Base-by-base conservation (phyloP, 2,113 vertebrate genomes). In the Calidris pugnax region DNA sequence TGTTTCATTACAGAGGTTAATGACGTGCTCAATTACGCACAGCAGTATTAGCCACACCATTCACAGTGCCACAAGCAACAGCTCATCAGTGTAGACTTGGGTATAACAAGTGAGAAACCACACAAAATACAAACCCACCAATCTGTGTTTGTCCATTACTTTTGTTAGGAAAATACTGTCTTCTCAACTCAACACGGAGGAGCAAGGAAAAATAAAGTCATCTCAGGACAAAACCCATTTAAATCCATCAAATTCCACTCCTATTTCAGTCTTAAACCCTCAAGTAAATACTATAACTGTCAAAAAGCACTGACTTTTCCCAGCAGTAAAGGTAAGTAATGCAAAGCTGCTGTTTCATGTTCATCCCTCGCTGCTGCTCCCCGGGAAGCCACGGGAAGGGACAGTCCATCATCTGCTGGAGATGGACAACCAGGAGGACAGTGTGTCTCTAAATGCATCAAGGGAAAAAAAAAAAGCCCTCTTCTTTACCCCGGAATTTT, bases 351-450 rank as follows among this genome's bases (percentile, higher is more conserved):
- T 4, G 50, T 9, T 50, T 8, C 28, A 39, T 9, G 15, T 10
- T 45, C 33, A 19, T 7, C 32, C 26, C 51, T 47, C 56, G 7
- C 30, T 15, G 33, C 62, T 23, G 20, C n/a, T 59, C 21, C 62
- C 63, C n/a, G n/a, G n/a, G n/a, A n/a, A n/a, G 66, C 69, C n/a
- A 23, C 4, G 16, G 64, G 23, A 27, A 24, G 47, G 68, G 37
- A 20, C 60, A 17, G 23, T 0, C 4, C 22, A 28, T 14, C 23
- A 2, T 4, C 23, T 28, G 15, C 64, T 4, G 10, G 1, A 18
- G 41, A 18, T 0, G 41, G 43, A 12, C 2, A 48, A 17, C 39
- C 67, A 72, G 10, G 78, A 60, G 26, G 75, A 30, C 60, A 63
- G 18, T 2, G 20, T 35, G 62, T 26, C n/a, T 30, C 63, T 26